These are phyloP conservation scores for Eumacrocentrus americanus DNA, from an alignment of 2,888 invertebrate species.

Conservation along the genomic window DNA sequence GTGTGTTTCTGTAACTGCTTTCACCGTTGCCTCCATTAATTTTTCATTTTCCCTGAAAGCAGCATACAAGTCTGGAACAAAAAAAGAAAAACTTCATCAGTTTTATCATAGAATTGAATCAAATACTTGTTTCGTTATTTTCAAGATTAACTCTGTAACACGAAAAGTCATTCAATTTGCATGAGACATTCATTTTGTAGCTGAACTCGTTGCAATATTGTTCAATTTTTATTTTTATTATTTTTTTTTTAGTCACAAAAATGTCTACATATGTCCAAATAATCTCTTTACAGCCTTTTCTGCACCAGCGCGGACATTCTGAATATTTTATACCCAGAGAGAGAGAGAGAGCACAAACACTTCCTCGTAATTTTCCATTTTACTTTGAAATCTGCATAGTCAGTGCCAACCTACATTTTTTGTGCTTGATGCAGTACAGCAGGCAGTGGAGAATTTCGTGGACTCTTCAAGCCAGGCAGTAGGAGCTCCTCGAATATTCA, in stretches of 20 bases:
- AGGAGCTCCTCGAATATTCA: constrained; percentile 7
- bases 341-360: background rate
- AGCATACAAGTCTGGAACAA: background rate
- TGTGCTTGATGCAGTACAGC: background rate
- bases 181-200: no score
- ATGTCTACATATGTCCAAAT: no score
- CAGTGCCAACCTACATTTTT: background rate
- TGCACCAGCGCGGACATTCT: no score
- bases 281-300: no score
- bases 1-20: constrained; percentile 13
- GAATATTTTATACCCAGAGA: background rate
- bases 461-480: background rate
- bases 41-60: constrained; percentile 17
- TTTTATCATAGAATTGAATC: constrained; percentile 11
- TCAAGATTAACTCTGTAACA: background rate
- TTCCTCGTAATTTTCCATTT: background rate
- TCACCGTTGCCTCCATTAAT: constrained; percentile 15
- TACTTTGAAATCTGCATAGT: background rate
- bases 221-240: no score
- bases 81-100: constrained; percentile 15
- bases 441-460: background rate
- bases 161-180: background rate
- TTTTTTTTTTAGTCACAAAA: no score
- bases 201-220: no score
- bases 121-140: constrained; percentile 1